A percentile compares a stretch with the other conserved stretches of the same genome.
Evolutionary conservation across 2,888 invertebrate genomes (phyloP).

Genomic region (Dryocosmus kuriphilus): DNA sequence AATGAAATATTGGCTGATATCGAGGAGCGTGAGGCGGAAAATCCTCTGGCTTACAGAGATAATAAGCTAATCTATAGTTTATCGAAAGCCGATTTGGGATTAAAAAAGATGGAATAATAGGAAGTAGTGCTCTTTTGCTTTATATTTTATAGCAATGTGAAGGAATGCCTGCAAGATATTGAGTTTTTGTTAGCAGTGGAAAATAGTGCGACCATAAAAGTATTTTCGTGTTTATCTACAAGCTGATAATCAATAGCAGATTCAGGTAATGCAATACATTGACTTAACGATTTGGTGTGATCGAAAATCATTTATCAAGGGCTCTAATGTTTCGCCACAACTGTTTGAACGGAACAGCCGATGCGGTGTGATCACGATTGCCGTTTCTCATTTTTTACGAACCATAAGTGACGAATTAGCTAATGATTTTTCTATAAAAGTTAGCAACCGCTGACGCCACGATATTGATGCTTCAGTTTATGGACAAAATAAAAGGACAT

Average conservation of each 20-base stretch:
- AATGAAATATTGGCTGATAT: conserved; percentile 79
- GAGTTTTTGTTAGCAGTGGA: not conserved
- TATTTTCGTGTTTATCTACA: not conserved
- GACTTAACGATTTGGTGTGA: conserved; percentile 38
- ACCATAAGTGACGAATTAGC: conserved; percentile 56
- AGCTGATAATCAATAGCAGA: not conserved
- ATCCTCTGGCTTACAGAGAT: conserved; percentile 64
- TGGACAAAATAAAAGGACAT: not conserved
- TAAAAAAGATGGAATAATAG: conserved; percentile 23
- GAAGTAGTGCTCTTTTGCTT: not conserved
- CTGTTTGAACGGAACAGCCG: conserved; percentile 4
- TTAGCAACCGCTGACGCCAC: conserved; percentile 51
- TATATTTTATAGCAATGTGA: conserved; percentile 9
- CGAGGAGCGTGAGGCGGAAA: conserved; percentile 78
- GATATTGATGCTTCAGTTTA: conserved; percentile 9
- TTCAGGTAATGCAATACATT: conserved; percentile 3
- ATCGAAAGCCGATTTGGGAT: conserved; percentile 48
- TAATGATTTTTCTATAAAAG: conserved; percentile 62
- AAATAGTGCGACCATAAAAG: not conserved
- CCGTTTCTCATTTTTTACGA: conserved; percentile 54
- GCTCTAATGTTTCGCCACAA: conserved; percentile 7
- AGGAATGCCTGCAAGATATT: not conserved
- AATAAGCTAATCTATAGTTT: conserved; percentile 73
- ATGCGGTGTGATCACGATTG: conserved; percentile 45
- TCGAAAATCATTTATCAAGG: conserved; percentile 28